Evolutionary conservation across 1,140 invertebrate genomes (phyloP).

Genomic region (Bombus huntii): DNA sequence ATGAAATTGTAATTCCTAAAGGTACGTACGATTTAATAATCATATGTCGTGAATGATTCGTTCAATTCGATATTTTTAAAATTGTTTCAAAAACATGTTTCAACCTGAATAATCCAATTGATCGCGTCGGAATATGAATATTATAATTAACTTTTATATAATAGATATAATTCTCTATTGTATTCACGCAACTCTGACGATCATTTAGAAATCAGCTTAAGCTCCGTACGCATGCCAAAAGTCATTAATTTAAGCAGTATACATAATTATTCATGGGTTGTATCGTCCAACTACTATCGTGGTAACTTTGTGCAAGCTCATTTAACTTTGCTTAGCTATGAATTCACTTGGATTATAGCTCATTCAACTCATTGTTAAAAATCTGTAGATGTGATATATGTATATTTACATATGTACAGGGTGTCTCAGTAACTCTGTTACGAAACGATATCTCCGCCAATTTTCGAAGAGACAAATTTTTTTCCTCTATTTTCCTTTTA

Average conservation of each 20-base stretch:
- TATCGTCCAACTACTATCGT: background rate
- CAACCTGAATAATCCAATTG: background rate
- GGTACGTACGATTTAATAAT: too few species aligned
- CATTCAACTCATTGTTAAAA: background rate
- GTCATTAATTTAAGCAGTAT: slow-evolving; percentile 7
- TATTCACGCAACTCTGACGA: background rate
- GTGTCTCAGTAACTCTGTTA: too few species aligned
- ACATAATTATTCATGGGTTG: slow-evolving; percentile 12
- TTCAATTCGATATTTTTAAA: too few species aligned
- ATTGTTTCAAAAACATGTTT: background rate
- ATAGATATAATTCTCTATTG: background rate
- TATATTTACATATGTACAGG: too few species aligned
- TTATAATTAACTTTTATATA: background rate
- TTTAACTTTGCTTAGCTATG: slow-evolving; percentile 17
- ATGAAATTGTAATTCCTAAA: too few species aligned
- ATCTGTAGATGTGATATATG: too few species aligned
- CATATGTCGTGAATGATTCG: too few species aligned
- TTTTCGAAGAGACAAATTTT: too few species aligned
- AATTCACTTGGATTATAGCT: background rate
- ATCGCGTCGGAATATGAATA: background rate
- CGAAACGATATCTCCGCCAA: too few species aligned
- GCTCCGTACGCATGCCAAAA: background rate
- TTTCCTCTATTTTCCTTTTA: too few species aligned
- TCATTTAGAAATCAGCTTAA: background rate
- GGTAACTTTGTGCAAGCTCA: slow-evolving; percentile 12